Evolutionary conservation across 2,888 invertebrate species (phyloP), one percentile per base, ranked within the genome.

Genomic region (Rhamnusium bicolor): DNA sequence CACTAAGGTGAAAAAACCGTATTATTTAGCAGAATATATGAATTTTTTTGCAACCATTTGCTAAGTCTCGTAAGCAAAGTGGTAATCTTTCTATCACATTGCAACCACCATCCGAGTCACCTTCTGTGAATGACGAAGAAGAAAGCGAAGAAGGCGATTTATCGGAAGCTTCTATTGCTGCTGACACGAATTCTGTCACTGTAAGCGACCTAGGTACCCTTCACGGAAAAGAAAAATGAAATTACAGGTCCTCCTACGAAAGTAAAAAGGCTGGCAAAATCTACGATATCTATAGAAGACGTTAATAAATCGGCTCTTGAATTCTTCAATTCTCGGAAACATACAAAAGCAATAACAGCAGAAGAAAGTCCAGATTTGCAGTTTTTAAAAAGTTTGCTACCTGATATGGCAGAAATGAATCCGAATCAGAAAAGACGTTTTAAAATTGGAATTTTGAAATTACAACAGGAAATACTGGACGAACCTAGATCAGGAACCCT

Each of bases 341-440:
- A 54, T 56, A 7, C 14, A 49, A 6, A 6, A 46, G 53, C 27
- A 69, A 74, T 6, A 40, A 6, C 6, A 24, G 6, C 24, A 24
- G 24, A 24, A 40, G n/a, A 12, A n/a, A 40, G 12, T 61, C 66
- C 74, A n/a, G 72, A 72, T 61, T 61, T 69, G 69, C 53, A 46
- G 40, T 75, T 75, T 69, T 69, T 72, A 29, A 69, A 46, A 3
- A 66, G 69, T 56, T 62, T 75, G 21, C 49, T 75, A 29, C 72
- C 74, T 8, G 72, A 75, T 51, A 60, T 75, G 58, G 27, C 24
- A 49, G 66, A 75, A 69, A 75, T 75, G 74, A 72, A 62, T 10
- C 66, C 69, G 6, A 75, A 68, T 27, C 69, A 72, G 40, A 74
- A 69, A 27, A 46, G 63, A 29, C 14, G 65, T 58, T 75, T 72